Conservation (phyloP, 1,140 invertebrate genomes). For the Gonatopus flavifemur region DNA sequence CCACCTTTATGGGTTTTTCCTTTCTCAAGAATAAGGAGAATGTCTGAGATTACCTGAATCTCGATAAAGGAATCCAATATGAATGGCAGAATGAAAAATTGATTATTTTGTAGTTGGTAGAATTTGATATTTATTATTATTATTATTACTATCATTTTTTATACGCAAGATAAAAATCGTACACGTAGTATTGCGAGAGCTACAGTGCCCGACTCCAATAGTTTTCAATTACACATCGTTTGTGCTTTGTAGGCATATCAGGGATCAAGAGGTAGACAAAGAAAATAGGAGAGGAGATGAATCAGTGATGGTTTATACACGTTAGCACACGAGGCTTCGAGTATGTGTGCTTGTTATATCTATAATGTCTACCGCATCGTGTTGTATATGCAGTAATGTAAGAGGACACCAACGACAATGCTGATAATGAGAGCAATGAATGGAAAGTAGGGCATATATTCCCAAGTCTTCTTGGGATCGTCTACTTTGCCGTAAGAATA, state of each 20-base stretch:
- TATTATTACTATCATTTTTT: too few relatives aligned
- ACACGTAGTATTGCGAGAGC: not conserved
- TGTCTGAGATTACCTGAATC: too few relatives aligned
- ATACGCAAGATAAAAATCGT: conserved; percentile 30
- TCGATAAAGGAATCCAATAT: too few relatives aligned
- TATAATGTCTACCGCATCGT: conserved; percentile 6
- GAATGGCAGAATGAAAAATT: too few relatives aligned
- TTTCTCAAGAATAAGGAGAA: too few relatives aligned
- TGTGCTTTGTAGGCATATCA: conserved; percentile 26
- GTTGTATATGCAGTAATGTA: conserved; percentile 14
- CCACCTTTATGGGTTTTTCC: too few relatives aligned
- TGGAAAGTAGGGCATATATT: conserved; percentile 32
- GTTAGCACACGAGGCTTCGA: not conserved
- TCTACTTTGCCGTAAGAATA: conserved; percentile 11
- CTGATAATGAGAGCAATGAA: conserved; percentile 48
- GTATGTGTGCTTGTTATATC: conserved; percentile 6
- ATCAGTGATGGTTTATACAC: conserved; percentile 35
- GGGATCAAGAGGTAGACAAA: too few relatives aligned
- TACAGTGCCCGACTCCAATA: conserved; percentile 15
- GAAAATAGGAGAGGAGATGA: conserved; percentile 29
- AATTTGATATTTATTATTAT: too few relatives aligned
- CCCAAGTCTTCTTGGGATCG: conserved; percentile 21
- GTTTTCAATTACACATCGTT: conserved; percentile 45
- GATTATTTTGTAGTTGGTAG: too few relatives aligned
- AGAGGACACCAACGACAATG: conserved; percentile 29